Evolutionary conservation across 2,888 invertebrate genomes (phyloP).

Genomic region (Brenthis hecate): DNA sequence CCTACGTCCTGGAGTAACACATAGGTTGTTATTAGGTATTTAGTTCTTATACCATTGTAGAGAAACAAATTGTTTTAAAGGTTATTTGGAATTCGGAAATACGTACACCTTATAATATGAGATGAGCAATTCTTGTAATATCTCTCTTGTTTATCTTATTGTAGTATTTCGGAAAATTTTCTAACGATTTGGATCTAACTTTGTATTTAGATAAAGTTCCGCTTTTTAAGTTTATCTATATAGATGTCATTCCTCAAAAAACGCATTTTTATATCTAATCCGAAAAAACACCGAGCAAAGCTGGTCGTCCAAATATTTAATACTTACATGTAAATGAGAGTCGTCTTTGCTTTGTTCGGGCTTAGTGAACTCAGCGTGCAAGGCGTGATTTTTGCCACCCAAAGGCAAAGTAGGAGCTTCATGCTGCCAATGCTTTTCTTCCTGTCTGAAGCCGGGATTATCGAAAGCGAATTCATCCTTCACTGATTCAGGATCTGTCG

Average conservation of each 20-base stretch:
- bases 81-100: too few relatives aligned
- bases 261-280: too few relatives aligned
- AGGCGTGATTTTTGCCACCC: constrained; percentile 63
- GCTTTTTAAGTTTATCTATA: neutral
- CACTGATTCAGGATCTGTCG: constrained; percentile 89
- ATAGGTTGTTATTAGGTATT: too few relatives aligned
- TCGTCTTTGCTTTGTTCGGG: constrained; percentile 74
- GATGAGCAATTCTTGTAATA: too few relatives aligned
- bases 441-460: constrained; percentile 88
- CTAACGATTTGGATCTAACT: neutral
- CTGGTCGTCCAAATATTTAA: neutral
- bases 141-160: too few relatives aligned
- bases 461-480: constrained; percentile 90
- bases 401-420: constrained; percentile 74
- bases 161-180: too few relatives aligned
- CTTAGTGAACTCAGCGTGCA: constrained; percentile 72
- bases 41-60: too few relatives aligned
- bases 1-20: too few relatives aligned
- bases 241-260: too few relatives aligned
- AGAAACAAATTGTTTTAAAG: too few relatives aligned
- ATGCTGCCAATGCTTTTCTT: constrained; percentile 73
- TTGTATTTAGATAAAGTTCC: neutral
- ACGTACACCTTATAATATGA: too few relatives aligned
- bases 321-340: constrained; percentile 63
- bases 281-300: too few relatives aligned